A percentile compares a stretch with the other conserved stretches of the same genome.
Evolutionary conservation across 2,888 invertebrate genomes (phyloP).

Genomic region (Clanis bilineata): DNA sequence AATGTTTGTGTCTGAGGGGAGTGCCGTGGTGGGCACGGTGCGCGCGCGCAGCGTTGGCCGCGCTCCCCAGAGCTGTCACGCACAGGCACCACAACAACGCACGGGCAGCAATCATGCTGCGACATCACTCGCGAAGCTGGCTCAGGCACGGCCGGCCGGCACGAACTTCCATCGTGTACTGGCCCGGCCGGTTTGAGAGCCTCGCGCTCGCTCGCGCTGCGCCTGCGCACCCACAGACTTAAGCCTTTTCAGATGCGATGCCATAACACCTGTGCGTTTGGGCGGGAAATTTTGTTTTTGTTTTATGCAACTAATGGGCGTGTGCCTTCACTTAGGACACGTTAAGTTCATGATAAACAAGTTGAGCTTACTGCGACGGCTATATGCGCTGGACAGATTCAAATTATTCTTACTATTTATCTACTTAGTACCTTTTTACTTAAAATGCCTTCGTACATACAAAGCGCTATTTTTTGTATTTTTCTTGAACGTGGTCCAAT

Average conservation of each 20-base stretch:
- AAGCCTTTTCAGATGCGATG: constrained; percentile 36
- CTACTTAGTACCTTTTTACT: no score
- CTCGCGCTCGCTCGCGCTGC: constrained; percentile 57
- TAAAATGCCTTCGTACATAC: no score
- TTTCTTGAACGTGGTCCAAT: no score
- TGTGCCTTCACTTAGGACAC: constrained; percentile 10
- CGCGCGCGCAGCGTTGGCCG: constrained; percentile 51
- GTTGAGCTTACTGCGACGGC: not conserved
- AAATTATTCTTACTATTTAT: not conserved
- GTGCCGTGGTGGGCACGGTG: constrained; percentile 61
- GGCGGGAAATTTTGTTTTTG: constrained; percentile 44
- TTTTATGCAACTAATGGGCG: constrained; percentile 10
- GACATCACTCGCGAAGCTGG: constrained; percentile 71
- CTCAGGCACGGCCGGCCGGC: constrained; percentile 65
- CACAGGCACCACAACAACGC: constrained; percentile 69
- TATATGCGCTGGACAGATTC: not conserved
- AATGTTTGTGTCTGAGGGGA: constrained; percentile 69
- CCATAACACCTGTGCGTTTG: constrained; percentile 32
- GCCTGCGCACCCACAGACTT: constrained; percentile 64
- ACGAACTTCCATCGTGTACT: constrained; percentile 75
- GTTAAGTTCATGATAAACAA: constrained; percentile 10
- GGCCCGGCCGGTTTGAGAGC: constrained; percentile 58
- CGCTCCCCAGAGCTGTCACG: constrained; percentile 51
- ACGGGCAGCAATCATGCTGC: constrained; percentile 75
- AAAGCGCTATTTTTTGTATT: no score